These are phyloP conservation scores for Rhabdomys dilectus DNA, from an alignment of 2,113 vertebrate species.

Conservation along the genomic window DNA sequence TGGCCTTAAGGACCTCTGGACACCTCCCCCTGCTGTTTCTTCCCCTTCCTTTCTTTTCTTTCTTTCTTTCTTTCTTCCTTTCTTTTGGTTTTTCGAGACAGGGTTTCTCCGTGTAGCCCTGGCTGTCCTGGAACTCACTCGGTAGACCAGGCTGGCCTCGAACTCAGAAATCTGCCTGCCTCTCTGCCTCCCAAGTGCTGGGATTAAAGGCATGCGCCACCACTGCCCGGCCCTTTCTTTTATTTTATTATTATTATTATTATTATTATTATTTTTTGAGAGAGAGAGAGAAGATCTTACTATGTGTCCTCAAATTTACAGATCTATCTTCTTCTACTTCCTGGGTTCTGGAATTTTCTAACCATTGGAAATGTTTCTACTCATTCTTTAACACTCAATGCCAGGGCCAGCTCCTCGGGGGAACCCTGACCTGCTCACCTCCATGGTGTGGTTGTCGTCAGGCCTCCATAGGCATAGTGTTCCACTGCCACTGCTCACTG, in stretches of 20 bases:
- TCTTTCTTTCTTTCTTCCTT: no score
- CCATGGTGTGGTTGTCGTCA: neutral
- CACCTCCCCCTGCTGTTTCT: neutral
- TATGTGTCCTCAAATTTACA: neutral
- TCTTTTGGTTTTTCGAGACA: neutral
- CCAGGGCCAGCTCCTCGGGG: neutral
- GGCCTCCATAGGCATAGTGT: neutral
- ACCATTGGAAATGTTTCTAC: neutral
- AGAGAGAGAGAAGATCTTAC: neutral
- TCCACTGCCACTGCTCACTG: neutral
- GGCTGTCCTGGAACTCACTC: no score
- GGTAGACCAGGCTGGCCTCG: no score
- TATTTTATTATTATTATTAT: no score
- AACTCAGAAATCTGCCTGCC: no score
- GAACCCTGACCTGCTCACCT: neutral
- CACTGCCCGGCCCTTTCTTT: no score
- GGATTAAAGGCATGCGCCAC: no score
- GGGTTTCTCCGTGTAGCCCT: no score
- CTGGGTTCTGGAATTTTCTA: neutral
- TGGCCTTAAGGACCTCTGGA: neutral
- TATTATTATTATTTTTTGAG: no score
- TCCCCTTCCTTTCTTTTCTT: neutral
- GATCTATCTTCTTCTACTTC: neutral
- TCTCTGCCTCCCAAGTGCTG: no score
- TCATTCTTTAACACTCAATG: neutral